Evolutionary conservation across 2,888 invertebrate species (phyloP).

Genomic region (Nysson spinosus): DNA sequence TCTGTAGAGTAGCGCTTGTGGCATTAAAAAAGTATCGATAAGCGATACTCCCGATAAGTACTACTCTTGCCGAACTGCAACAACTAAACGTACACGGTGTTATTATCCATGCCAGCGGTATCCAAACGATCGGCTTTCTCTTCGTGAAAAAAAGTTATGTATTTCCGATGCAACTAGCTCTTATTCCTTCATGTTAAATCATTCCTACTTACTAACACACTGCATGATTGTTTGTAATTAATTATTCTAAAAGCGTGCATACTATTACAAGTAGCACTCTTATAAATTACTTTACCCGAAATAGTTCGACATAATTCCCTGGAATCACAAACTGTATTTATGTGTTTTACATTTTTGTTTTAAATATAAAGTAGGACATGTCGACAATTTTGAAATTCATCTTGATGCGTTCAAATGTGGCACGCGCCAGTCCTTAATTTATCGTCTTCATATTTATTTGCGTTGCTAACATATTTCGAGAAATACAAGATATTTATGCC

Average conservation of each 20-base stretch:
- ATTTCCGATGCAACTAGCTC: constrained; percentile 12
- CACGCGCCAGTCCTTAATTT: too few species aligned
- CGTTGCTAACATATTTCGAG: too few species aligned
- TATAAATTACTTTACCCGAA: constrained; percentile 26
- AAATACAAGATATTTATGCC: too few species aligned
- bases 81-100: constrained; percentile 16
- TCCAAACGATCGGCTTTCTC: constrained; percentile 22
- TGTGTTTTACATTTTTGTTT: too few species aligned
- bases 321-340: too few species aligned
- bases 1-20: constrained; percentile 12
- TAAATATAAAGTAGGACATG: too few species aligned
- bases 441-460: too few species aligned
- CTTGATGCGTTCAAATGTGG: too few species aligned
- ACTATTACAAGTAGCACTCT: constrained; percentile 21
- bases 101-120: constrained; percentile 38
- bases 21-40: constrained; percentile 52
- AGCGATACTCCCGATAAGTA: constrained; percentile 52
- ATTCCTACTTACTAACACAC: constrained; percentile 7
- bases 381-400: too few species aligned
- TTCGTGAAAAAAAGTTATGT: not conserved
- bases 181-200: constrained; percentile 17
- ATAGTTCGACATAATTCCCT: constrained; percentile 23
- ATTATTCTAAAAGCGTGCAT: constrained; percentile 29
- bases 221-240: constrained; percentile 16
- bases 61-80: constrained; percentile 17